Evolutionary conservation across 1,140 invertebrate genomes (phyloP), one percentile per base, ranked within the genome.

Genomic region (Lerema accius): DNA sequence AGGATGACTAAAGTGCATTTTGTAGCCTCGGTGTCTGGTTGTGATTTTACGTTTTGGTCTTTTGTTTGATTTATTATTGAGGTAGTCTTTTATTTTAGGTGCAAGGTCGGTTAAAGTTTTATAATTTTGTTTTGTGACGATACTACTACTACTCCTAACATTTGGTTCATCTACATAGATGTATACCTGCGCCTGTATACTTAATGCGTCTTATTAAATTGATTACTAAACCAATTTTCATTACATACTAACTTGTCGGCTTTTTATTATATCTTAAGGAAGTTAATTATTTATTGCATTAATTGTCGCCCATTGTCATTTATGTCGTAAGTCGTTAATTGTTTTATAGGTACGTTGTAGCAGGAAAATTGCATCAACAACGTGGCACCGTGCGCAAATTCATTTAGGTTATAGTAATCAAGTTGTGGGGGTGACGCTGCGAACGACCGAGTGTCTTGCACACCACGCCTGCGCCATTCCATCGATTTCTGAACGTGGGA

Each of bases 401-500:
- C 53, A 66, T 62, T 50, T 15, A 51, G 46, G 58, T 66, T 61
- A 64, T 70, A 50, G 58, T 68, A 65, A 65, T 70, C 60, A 58
- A 67, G 61, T 66, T 48, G 53, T 32, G 19, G 46, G 67, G 56
- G 7, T 19, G 14, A 23, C 42, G 60, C 19, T 19, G 45, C 43
- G 59, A 16, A 17, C 69, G 58, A 62, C 63, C 65, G 15, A 48
- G 23, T 17, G 48, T 45, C 14, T 28, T 49, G n/a, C 59, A 16
- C 28, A 75, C 14, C 40, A 67, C 80, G 82, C 82, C 67, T 79
- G 82, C 78, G 76, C 75, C 37, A 45, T 63, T 55, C 63, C 37
- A 85, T 85, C 70, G 80, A 83, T 85, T 78, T 73, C 63, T 75
- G 68, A 78, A 76, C 75, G 76, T 68, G 64, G 58, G 56, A 71